A percentile compares a stretch with the other conserved stretches of the same genome.
Conservation (phyloP, 2,113 vertebrate species). For the Dunckerocampus dactyliophorus region DNA sequence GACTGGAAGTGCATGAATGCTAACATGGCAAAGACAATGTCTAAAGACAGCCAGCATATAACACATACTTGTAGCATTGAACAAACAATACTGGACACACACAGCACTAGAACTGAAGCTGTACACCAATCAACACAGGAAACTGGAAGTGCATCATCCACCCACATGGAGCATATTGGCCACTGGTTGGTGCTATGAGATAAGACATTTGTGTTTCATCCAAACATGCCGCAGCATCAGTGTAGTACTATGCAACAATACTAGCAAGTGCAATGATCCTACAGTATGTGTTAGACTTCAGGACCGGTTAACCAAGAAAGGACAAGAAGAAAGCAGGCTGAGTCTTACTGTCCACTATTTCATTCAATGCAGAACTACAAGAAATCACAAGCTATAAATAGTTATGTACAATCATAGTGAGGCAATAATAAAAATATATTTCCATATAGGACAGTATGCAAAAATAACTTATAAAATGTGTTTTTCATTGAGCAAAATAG, state of each 20-base stretch:
- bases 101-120: conserved; percentile 42
- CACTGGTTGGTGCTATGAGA: conserved; percentile 24
- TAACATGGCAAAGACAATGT: conserved; percentile 29
- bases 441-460: conserved; percentile 63
- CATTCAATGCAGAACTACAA: conserved; percentile 42
- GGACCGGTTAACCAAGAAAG: conserved; percentile 10
- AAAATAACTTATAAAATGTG: conserved; percentile 71
- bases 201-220: conserved; percentile 17
- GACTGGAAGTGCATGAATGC: conserved; percentile 42
- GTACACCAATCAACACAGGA: conserved; percentile 34
- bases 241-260: conserved; percentile 10
- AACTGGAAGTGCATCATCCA: conserved; percentile 42
- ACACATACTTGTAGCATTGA: conserved; percentile 47
- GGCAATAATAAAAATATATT: conserved; percentile 65
- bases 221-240: conserved; percentile 12
- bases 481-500: conserved; percentile 68
- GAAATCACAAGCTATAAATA: conserved; percentile 63
- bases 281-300: conserved; percentile 14
- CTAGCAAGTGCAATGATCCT: conserved; percentile 23
- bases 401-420: conserved; percentile 55
- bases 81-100: conserved; percentile 39
- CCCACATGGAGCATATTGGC: conserved; percentile 24
- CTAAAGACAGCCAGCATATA: conserved; percentile 36
- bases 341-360: conserved; percentile 31
- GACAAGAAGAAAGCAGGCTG: conserved; percentile 2